Base-by-base conservation (phyloP, 1,140 invertebrate genomes). In the Proctacanthus coquilletti region DNA sequence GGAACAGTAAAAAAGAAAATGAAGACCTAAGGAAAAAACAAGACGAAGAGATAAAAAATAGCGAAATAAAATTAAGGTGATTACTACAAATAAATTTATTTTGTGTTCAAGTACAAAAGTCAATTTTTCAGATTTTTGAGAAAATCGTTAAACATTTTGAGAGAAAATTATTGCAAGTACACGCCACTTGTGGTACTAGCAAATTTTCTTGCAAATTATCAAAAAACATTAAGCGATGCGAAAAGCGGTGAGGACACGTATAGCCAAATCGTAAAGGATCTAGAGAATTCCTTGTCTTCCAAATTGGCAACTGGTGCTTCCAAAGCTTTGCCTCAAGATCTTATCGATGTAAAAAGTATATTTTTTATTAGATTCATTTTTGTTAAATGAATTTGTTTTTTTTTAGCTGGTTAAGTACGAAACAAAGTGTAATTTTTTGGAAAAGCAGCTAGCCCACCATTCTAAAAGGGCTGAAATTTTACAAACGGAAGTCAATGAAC, bases 161-260 rank as follows among this genome's bases (percentile, higher is more conserved):
- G 51, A 36, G 49, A 58, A 39, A 58, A 58, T 47, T 58, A 58
- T 49, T 51, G 53, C 47, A 58, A 58, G 52, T 58, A 52, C 15
- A 58, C 55, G 19, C 55, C 55, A 5, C 32, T 58, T 34, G 48
- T 58, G 45, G 57, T 58, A 50, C 53, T 58, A 2, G 56, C 40
- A 21, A 58, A 58, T 31, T 58, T 58, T 41, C 49, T 56, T 27
- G 52, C 49, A n/a, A n/a, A n/a, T n/a, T n/a, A n/a, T n/a, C n/a
- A n/a, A n/a, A n/a, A n/a, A n/a, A n/a, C n/a, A n/a, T n/a, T n/a
- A n/a, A n/a, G n/a, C n/a, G n/a, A n/a, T n/a, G n/a, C n/a, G n/a
- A n/a, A n/a, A n/a, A n/a, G n/a, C n/a, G n/a, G n/a, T n/a, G n/a
- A n/a, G n/a, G n/a, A n/a, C n/a, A n/a, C n/a, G n/a, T n/a, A n/a